A percentile compares a stretch with the other conserved stretches of the same genome.
Conservation (phyloP, 2,113 vertebrate species). For the Hippocampus comes region DNA sequence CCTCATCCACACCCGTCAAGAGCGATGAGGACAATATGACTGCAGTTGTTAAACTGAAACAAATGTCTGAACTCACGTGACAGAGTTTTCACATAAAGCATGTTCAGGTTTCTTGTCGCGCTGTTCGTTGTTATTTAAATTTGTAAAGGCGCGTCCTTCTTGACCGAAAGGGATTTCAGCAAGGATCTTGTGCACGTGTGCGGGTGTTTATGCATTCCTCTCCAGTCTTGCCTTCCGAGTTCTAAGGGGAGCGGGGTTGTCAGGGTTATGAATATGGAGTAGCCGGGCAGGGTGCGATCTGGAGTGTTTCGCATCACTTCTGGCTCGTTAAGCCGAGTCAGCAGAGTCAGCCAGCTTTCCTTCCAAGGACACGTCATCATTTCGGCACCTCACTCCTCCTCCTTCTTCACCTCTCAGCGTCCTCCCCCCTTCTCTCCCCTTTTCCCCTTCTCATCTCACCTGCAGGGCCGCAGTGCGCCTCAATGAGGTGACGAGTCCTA, state of each 20-base stretch:
- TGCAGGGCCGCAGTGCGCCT: slow-evolving; percentile 10
- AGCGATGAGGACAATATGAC: too few species aligned
- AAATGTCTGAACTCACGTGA: neutral
- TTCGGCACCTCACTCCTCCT: slow-evolving; percentile 42
- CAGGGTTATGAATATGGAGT: slow-evolving; percentile 65
- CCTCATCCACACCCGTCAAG: too few species aligned
- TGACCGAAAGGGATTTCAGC: neutral
- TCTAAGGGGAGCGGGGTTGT: slow-evolving; percentile 32
- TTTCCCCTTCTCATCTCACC: slow-evolving; percentile 29
- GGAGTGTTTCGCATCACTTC: slow-evolving; percentile 64
- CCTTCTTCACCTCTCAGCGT: slow-evolving; percentile 17
- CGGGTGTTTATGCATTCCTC: slow-evolving; percentile 30
- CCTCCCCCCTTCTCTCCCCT: slow-evolving; percentile 1
- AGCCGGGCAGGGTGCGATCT: slow-evolving; percentile 49
- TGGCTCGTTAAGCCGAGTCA: slow-evolving; percentile 66
- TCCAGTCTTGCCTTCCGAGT: slow-evolving; percentile 28
- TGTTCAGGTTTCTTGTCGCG: neutral
- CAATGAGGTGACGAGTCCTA: slow-evolving; percentile 1
- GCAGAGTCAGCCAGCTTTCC: slow-evolving; percentile 63
- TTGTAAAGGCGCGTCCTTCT: neutral
- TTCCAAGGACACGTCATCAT: slow-evolving; percentile 62
- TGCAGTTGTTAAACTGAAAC: too few species aligned
- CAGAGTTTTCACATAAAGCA: neutral
- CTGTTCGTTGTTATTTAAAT: neutral
- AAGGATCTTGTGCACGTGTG: neutral